Percentiles rank a stretch among this genome's conserved stretches.
Evolutionary conservation across 2,888 invertebrate genomes (phyloP).

Genomic region (Latrodectus hesperus): DNA sequence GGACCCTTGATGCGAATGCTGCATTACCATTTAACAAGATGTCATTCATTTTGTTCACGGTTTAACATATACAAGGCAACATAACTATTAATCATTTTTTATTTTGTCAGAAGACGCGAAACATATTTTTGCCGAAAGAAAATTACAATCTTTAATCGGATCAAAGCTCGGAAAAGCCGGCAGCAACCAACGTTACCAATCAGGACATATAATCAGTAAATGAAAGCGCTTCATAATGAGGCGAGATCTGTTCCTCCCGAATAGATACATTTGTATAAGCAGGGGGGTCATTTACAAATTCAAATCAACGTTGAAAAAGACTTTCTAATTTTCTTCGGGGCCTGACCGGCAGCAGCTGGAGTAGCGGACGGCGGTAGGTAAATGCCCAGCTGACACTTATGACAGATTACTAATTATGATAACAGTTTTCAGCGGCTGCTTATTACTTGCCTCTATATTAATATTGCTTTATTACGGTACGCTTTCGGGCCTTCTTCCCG

Average conservation of each 20-base stretch:
- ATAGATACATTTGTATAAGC: constrained; percentile 31
- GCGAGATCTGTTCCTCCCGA: background rate
- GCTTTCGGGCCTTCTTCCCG: constrained; percentile 12
- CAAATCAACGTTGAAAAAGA: constrained; percentile 24
- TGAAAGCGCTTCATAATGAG: constrained; percentile 12
- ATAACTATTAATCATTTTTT: background rate
- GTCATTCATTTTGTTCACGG: constrained; percentile 10
- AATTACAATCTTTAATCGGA: background rate
- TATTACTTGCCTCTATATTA: constrained; percentile 51
- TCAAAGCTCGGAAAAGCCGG: background rate
- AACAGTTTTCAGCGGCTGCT: constrained; percentile 54
- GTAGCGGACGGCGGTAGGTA: constrained; percentile 34
- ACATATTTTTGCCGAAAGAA: background rate
- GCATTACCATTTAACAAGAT: background rate
- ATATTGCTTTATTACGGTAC: constrained; percentile 47
- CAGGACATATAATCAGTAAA: background rate
- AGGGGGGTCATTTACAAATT: constrained; percentile 20
- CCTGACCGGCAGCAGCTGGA: background rate
- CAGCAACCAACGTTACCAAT: background rate
- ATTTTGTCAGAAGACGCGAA: background rate
- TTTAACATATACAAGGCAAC: background rate
- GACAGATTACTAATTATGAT: constrained; percentile 61
- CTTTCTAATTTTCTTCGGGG: background rate
- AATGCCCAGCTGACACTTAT: constrained; percentile 54
- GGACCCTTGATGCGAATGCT: background rate